Base-by-base conservation (phyloP, 2,113 vertebrate genomes). In the Phycodurus eques region DNA sequence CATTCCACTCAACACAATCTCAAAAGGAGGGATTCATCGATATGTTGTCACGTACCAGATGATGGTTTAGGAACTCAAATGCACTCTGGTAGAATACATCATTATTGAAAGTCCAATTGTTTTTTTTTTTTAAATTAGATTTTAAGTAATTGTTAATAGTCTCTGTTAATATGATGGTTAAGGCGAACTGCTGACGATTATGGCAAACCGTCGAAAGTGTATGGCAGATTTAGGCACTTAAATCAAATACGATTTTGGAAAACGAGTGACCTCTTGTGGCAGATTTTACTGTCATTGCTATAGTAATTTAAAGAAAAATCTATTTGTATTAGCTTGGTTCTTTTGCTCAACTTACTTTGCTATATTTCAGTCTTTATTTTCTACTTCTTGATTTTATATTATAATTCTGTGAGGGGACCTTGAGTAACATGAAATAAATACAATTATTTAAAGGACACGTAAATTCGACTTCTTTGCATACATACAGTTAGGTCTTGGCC, bases 201-300 rank as follows among this genome's bases (percentile, higher is more conserved):
- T 61, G 59, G 14, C 17, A 8, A 35, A 35, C 59, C 19, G 14
- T 15, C 13, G 57, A 33, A 14, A 60, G 2, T 31, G 10, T 57
- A 2, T 14, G 31, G 31, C 13, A 60, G 1, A 35, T 33, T 60
- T 8, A 35, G 59, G 15, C 27, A 60, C 2, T 33, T 4, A 15
- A 15, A 15, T 61, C 6, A 33, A 31, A 0, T n/a, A 19, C 7
- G 8, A 6, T 71, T 43, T 47, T 68, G 70, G 60, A 4, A 69
- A 82, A 70, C 68, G 71, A 71, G 69, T 74, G 88, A 85, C 87
- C 80, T 70, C 87, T 87, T 82, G 88, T 86, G 88, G 88, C 19
- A 49, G 49, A 17, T 10, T 2, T 66, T 5, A 53, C 6, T 53
- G 51, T 8, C 15, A 19, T 53, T 53, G 51, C 35, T 39, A 39